Evolutionary conservation across 2,113 vertebrate species (phyloP), one percentile per base, ranked within the genome.

Genomic region (Prunella fulvescens): DNA sequence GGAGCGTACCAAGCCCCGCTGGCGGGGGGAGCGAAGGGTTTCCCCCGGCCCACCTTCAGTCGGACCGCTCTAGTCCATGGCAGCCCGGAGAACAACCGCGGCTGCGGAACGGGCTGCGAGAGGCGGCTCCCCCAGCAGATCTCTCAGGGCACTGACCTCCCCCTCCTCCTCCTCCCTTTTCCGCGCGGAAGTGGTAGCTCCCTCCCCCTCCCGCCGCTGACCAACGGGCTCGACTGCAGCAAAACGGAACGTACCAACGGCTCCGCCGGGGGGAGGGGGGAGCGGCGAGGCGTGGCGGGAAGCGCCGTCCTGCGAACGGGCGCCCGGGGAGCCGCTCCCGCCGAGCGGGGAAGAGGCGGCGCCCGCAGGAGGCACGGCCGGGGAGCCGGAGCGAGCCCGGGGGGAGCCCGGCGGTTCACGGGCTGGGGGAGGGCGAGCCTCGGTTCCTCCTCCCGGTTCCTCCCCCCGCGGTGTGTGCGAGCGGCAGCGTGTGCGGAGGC

Each of bases 161-260:
- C 37, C 7, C 11, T 58, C 12, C 8, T 40, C 1, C 7, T 15
- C 50, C 60, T 70, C 77, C 53, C 29, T 35, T 73, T 40, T 16
- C 40, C 12, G 14, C 13, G 48, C 17, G 28, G 62, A 39, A 74
- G 76, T 97, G 95, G 96, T 96, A 96, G 39, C 47, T 86, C 19
- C 97, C 74, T 48, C 64, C 71, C 70, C 80, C 60, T 61, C 67
- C 76, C 62, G 81, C 69, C 15, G 56, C 82, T 11, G 74, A 50
- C 85, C 90, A 50, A 66, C 94, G 51, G 92, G 88, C 83, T 86
- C 37, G 73, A 94, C 97, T 97, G 98, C 98, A 97, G 95, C 97
- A 96, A 97, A 97, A 82, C 82, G 95, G 98, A 97, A 95, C 82
- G 97, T 98, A 98, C 98, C 98, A 98, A 86, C 86, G 31, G 19